Evolutionary conservation across 1,140 invertebrate genomes (phyloP), one percentile per base, ranked within the genome.

Genomic region (Papilio dardanus): DNA sequence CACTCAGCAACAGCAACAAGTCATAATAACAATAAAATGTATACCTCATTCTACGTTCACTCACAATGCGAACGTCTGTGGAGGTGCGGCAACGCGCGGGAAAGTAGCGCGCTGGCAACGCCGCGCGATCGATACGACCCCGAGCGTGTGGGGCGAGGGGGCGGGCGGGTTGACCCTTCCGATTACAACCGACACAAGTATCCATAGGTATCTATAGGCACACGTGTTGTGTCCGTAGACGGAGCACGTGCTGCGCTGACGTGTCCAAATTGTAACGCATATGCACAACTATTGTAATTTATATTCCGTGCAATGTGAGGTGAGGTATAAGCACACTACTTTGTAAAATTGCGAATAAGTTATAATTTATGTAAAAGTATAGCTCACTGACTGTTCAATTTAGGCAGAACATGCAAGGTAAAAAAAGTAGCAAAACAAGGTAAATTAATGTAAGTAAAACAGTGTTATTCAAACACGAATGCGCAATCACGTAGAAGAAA

Each of bases 51-150:
- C 30, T 35, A 40, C 67, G 16, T 24, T 40, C 67, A 40, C 67
- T 69, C 67, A 24, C 33, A 37, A 24, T 24, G 19, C 33, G 16
- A 35, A 21, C 37, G 62, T 24, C 77, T 75, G 74, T 77, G 71
- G 77, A 81, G 82, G 75, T 14, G 76, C 77, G 84, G 81, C 81
- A 82, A 80, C 81, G 69, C 37, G 79, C 79, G 77, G 76, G 74
- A 80, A 79, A 80, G 81, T 40, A 76, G 30, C 78, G 66, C 71
- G 40, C 76, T 62, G 83, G 86, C 86, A 88, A 88, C 86, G 81
- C 73, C 79, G 81, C 81, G 71, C 76, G 78, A 77, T 82, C 81
- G 81, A 82, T 82, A 79, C 67, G 33, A 40, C 33, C 67, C 67
- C 19, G 67, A 35, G 67, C 67, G 66, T 33, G 19, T 58, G 79